Conservation (phyloP, 2,888 invertebrate genomes). For the Sipha maydis region DNA sequence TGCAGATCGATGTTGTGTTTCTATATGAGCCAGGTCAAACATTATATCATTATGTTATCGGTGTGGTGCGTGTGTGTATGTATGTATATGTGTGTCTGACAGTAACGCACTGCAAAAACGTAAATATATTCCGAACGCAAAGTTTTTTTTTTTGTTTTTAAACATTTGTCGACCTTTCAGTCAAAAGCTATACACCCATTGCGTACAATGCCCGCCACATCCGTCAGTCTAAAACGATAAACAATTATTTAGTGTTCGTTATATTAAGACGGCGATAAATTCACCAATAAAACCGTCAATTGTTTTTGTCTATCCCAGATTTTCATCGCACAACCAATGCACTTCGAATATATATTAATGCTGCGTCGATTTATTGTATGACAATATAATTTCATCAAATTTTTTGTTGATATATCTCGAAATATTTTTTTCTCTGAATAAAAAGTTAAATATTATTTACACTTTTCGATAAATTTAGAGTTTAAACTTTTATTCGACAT, state of each 20-base stretch:
- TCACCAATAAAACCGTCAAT: not conserved
- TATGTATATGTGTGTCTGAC: not conserved
- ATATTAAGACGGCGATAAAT: constrained; percentile 17
- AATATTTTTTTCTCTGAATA: too few species aligned
- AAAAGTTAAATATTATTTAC: too few species aligned
- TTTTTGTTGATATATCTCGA: too few species aligned
- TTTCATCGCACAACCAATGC: not conserved
- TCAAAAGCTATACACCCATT: not conserved
- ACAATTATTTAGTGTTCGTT: constrained; percentile 22
- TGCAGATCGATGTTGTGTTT: not conserved
- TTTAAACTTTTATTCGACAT: too few species aligned
- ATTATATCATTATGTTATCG: not conserved
- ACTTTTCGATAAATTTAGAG: too few species aligned
- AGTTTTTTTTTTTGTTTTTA: not conserved
- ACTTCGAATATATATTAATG: not conserved
- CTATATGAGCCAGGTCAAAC: not conserved
- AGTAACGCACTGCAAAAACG: not conserved
- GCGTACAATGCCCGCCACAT: not conserved
- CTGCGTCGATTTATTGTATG: not conserved
- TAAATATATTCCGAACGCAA: not conserved
- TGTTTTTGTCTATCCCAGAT: not conserved
- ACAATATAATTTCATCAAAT: not conserved
- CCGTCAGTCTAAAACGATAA: not conserved
- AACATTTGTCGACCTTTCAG: not conserved
- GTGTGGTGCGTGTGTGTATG: not conserved